phyloP scores from a whole-genome alignment of 2,797 vertebrate species.

The Vultur gryphus region DNA sequence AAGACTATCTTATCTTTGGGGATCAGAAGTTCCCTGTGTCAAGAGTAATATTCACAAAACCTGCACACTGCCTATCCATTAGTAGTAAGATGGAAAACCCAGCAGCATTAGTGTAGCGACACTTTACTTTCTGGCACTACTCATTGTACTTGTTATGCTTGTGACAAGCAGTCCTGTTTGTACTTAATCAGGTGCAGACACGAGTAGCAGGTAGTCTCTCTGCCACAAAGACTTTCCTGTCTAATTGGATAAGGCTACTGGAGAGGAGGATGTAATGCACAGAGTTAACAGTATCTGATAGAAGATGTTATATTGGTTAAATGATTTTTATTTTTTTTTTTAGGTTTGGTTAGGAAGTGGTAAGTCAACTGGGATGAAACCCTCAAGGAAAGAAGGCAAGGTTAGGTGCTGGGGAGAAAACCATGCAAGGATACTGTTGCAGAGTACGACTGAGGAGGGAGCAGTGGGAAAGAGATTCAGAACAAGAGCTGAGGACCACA shows the following conservation, averaged over 20 bases:
- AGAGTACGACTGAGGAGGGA: background rate
- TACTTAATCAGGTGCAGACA: background rate
- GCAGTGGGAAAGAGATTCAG: background rate
- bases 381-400: background rate
- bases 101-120: background rate
- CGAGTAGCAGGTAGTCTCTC: background rate
- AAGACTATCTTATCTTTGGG: background rate
- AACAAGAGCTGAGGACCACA: background rate
- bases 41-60: background rate
- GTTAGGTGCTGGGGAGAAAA: background rate
- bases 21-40: background rate
- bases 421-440: background rate
- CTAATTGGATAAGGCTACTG: background rate
- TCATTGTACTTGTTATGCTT: background rate
- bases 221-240: background rate
- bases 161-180: background rate
- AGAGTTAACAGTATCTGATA: background rate
- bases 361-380: background rate
- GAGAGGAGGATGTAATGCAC: background rate
- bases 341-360: background rate
- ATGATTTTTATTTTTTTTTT: background rate
- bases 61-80: fast-evolving
- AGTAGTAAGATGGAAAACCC: background rate
- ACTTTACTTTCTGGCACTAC: background rate
- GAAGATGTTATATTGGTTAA: background rate